These are phyloP conservation scores for Acropora yongei DNA, from an alignment of 64 coral and sea anemone species.

Conservation along the genomic window DNA sequence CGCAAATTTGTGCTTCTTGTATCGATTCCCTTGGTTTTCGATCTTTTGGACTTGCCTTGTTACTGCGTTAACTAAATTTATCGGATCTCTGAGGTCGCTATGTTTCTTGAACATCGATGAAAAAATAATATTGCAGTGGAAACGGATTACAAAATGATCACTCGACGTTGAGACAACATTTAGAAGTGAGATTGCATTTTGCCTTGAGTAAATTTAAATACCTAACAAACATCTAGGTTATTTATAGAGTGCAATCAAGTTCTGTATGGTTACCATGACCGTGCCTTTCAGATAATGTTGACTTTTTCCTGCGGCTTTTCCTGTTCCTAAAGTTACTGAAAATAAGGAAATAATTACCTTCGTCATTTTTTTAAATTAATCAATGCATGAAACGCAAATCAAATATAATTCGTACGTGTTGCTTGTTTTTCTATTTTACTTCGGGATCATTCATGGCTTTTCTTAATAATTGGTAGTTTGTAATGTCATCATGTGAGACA, in stretches of 20 bases:
- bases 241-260: not conserved
- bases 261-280: too few relatives aligned
- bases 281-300: too few relatives aligned
- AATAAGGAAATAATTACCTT: too few relatives aligned
- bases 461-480: too few relatives aligned
- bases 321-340: too few relatives aligned
- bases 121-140: not conserved
- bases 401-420: not conserved
- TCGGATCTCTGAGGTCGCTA: not conserved
- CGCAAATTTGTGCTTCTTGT: not conserved
- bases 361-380: not conserved
- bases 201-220: not conserved
- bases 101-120: not conserved
- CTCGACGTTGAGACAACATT: conserved; percentile 19
- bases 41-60: too few relatives aligned
- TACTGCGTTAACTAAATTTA: not conserved
- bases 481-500: too few relatives aligned
- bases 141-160: not conserved
- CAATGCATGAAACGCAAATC: not conserved
- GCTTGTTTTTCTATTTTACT: not conserved
- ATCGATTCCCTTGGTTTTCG: too few relatives aligned
- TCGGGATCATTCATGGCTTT: too few relatives aligned
- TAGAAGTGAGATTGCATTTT: not conserved
- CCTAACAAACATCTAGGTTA: not conserved
- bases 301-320: too few relatives aligned